These are phyloP conservation scores for Zoanthus sansibaricus DNA, from an alignment of 92 coral and sea anemone species.

Conservation along the genomic window DNA sequence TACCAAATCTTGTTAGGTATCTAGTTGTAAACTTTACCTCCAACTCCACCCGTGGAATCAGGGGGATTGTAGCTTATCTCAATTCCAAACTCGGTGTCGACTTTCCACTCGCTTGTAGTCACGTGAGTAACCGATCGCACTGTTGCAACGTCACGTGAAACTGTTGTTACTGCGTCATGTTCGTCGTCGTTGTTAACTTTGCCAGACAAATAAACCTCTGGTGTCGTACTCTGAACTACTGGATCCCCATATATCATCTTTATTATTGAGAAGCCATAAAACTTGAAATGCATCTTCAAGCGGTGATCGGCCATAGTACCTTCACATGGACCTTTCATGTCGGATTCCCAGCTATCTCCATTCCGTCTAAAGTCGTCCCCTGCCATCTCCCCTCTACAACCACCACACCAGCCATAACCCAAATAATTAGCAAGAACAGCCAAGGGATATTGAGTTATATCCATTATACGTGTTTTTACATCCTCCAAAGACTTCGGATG, in stretches of 20 bases:
- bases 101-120: no score
- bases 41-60: no score
- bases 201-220: not conserved
- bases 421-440: slow-evolving; percentile 51
- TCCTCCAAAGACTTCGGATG: slow-evolving; percentile 32
- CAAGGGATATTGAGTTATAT: slow-evolving; percentile 49
- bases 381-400: slow-evolving; percentile 39
- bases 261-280: not conserved
- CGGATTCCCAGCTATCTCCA: slow-evolving; percentile 63
- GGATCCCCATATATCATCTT: not conserved
- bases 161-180: no score
- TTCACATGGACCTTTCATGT: slow-evolving; percentile 34
- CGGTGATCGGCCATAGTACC: slow-evolving; percentile 62
- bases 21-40: no score
- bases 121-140: no score
- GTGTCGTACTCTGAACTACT: not conserved
- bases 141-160: no score
- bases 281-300: not conserved
- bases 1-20: no score
- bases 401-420: slow-evolving; percentile 72
- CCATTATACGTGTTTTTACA: slow-evolving; percentile 68
- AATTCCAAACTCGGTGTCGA: no score
- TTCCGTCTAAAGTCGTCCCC: slow-evolving; percentile 66
- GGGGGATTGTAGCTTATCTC: no score
- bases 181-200: no score